Conservation (phyloP, 2,888 invertebrate species). For the Oegoconia quadripuncta region DNA sequence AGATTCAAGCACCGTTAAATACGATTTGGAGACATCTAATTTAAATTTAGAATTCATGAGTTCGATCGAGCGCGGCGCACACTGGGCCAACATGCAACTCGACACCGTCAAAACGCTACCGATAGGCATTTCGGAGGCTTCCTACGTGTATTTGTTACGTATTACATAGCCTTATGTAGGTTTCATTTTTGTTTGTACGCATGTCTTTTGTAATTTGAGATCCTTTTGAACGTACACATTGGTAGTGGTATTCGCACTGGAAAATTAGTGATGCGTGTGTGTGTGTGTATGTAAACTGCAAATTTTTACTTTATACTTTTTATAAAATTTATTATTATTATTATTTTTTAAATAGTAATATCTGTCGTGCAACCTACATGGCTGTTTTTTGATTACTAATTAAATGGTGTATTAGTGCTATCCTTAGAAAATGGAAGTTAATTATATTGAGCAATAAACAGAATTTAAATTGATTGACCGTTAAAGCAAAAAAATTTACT, state of each 20-base stretch:
- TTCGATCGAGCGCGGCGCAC: conserved; percentile 39
- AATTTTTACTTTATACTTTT: too few species aligned
- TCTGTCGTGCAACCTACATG: too few species aligned
- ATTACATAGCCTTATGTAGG: conserved; percentile 54
- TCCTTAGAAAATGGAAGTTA: too few species aligned
- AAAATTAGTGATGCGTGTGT: too few species aligned
- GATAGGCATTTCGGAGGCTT: conserved; percentile 71
- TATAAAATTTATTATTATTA: too few species aligned
- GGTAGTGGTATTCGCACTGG: conserved; percentile 1
- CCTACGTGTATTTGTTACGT: conserved; percentile 44
- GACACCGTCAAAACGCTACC: conserved; percentile 73
- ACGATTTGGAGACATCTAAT: conserved; percentile 54
- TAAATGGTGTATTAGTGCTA: too few species aligned
- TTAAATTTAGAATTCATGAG: conserved; percentile 56
- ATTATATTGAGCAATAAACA: too few species aligned
- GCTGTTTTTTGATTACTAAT: too few species aligned
- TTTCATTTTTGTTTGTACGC: conserved; percentile 68
- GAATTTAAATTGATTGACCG: too few species aligned
- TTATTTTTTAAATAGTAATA: too few species aligned
- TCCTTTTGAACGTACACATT: conserved; percentile 21
- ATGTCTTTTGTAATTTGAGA: conserved; percentile 60
- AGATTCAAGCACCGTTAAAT: conserved; percentile 46
- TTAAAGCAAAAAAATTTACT: too few species aligned
- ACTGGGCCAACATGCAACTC: conserved; percentile 38
- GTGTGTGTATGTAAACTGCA: too few species aligned